These are phyloP conservation scores for Microcebus jonahi DNA, from an alignment of 2,113 vertebrate species.

Conservation along the genomic window DNA sequence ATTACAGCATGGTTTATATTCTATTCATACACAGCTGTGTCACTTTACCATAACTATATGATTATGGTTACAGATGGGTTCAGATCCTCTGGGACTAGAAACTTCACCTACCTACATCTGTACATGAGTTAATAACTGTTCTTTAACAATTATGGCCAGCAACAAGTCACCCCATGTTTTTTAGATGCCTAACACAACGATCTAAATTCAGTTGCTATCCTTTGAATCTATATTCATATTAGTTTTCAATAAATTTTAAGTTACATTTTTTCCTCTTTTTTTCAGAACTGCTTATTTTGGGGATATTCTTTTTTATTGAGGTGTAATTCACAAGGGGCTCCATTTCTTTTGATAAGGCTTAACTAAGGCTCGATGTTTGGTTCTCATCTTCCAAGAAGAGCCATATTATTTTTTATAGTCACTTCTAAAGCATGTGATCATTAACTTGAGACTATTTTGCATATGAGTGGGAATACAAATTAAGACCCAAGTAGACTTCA, in stretches of 20 bases:
- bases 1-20: not conserved
- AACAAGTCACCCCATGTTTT: slow-evolving; percentile 26
- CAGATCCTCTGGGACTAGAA: not conserved
- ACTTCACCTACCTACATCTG: not conserved
- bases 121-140: not conserved
- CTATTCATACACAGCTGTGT: not conserved
- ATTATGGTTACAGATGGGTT: not conserved
- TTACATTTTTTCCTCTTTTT: not conserved
- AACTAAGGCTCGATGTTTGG: slow-evolving; percentile 19
- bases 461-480: too few species aligned
- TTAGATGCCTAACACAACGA: slow-evolving; percentile 4
- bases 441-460: too few species aligned
- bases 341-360: not conserved
- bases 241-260: not conserved
- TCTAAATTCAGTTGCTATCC: not conserved
- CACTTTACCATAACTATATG: not conserved
- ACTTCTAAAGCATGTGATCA: too few species aligned
- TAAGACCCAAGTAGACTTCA: not conserved
- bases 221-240: too few species aligned
- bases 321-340: not conserved
- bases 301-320: not conserved
- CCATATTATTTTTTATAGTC: not conserved
- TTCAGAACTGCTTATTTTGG: not conserved
- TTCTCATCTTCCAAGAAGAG: slow-evolving; percentile 49
- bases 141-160: not conserved